A percentile compares a stretch with the other conserved stretches of the same genome.
These are phyloP conservation scores for Drosophila falleni DNA, from an alignment of 2,888 invertebrate genomes.

Conservation along the genomic window DNA sequence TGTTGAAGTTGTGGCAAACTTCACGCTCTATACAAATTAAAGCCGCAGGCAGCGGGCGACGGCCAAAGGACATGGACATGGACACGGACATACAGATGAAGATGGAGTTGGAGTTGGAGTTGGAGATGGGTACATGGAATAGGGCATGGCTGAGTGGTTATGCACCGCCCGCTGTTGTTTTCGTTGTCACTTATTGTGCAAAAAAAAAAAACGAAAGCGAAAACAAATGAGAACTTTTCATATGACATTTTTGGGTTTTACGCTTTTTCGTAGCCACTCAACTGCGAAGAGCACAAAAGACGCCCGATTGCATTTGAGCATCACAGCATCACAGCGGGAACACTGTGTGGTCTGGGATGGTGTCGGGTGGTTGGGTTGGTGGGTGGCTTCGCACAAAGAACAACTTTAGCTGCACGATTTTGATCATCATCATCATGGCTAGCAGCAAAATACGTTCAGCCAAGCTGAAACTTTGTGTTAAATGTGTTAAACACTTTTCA, in stretches of 20 bases:
- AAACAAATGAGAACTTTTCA: constrained; percentile 57
- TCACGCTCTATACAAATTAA: constrained; percentile 78
- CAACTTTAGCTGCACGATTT: constrained; percentile 62
- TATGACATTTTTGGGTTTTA: constrained; percentile 74
- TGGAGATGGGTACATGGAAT: constrained; percentile 31
- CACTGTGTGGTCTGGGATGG: background rate
- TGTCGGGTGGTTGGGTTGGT: constrained; percentile 6
- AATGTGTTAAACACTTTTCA: constrained; percentile 35
- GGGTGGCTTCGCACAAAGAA: constrained; percentile 13
- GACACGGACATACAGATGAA: constrained; percentile 6
- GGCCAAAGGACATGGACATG: constrained; percentile 28
- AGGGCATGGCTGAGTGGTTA: constrained; percentile 57
- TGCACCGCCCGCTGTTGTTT: constrained; percentile 79
- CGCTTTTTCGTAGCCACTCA: constrained; percentile 83
- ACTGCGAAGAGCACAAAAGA: constrained; percentile 83
- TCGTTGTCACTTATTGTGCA: constrained; percentile 79
- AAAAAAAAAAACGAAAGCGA: constrained; percentile 53
- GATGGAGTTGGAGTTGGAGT: constrained; percentile 7
- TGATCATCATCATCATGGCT: constrained; percentile 66
- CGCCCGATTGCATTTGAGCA: constrained; percentile 71
- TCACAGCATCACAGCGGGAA: constrained; percentile 27
- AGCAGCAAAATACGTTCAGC: constrained; percentile 68
- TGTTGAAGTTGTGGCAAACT: constrained; percentile 75
- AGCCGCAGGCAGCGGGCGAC: constrained; percentile 65
- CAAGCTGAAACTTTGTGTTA: constrained; percentile 73